Evolutionary conservation across 2,888 invertebrate species (phyloP), one percentile per base, ranked within the genome.

Genomic region (Criorhina ranunculi): DNA sequence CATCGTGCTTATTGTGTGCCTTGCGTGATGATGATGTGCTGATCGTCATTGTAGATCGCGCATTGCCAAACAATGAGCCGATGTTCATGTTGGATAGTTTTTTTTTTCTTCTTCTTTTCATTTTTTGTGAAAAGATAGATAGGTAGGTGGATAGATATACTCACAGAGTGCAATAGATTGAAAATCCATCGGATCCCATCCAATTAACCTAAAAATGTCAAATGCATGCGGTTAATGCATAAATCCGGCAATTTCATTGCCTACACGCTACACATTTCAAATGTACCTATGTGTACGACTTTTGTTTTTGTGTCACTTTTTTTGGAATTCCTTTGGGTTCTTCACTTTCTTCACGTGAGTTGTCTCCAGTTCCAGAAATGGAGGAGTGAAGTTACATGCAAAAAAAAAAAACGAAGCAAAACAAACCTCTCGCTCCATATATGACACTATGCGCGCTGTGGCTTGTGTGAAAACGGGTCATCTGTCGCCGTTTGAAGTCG

Each of bases 131-230:
- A 60, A 62, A 70, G 44, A 19, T 7, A 19, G 2, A 19, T 46
- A 60, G 67, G 67, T 75, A 69, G 67, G 75, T 33, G 67, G 80
- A 55, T 53, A 35, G 35, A 2, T 35, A 15, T 15, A 31, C 17
- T 31, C 1, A 1, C 5, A n/a, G 8, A 24, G 29, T 70, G 72
- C 70, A 51, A 70, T 77, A 70, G 70, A 85, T 85, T 85, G 75
- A 85, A 85, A 70, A 80, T 80, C 85, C 80, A 85, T 85, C 69
- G 75, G 80, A 75, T 80, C 85, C 80, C 64, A 80, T 85, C 85
- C 85, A 85, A 85, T 85, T 85, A 85, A 85, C 85, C 85, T 85
- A 85, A 80, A 85, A 80, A 80, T 80, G 85, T 80, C 85, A 85
- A 85, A 85, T 85, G 75, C 85, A 80, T 80, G 75, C 66, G 70